Evolutionary conservation across 2,888 invertebrate genomes (phyloP), one percentile per base, ranked within the genome.

Genomic region (Synanthedon myopaeformis): DNA sequence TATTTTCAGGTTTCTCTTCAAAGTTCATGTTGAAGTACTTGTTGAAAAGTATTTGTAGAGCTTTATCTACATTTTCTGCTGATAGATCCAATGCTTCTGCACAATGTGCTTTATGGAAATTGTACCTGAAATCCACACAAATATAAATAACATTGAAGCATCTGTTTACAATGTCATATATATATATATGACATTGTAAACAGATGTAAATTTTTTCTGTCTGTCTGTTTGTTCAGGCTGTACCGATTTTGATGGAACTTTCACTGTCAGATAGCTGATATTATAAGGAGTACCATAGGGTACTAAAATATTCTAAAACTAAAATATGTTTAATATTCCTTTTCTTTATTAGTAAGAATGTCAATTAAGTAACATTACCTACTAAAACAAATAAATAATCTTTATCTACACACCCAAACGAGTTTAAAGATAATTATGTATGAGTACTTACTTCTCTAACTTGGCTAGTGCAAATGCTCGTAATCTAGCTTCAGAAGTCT

Each of bases 61-160:
- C 91, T 62, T 90, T 90, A 50, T 94, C 94, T n/a, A 93, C 88
- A 71, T 91, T 90, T 58, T 91, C 91, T 3, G 89, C 85, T 41
- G 92, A 91, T 58, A 90, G 82, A 58, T 91, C 87, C 59, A 94
- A 87, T 6, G 94, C 94, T 82, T 95, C 94, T 42, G 89, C 68
- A 72, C 94, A 94, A 70, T 95, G 95, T 2, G 87, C 81, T 65
- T 89, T 89, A 60, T 93, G 91, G 68, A 94, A 95, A 57, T 94
- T 93, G 71, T 92, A 94, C 68, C 92, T 92, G 74, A 49, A 49
- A 45, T 45, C 1, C 5, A 5, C 5, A 23, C 23, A 23, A n/a
- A n/a, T 23, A 23, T 23, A 5, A 23, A 23, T 23, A 23, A 23
- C 4, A 23, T 23, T 4, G 4, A 23, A 23, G 4, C 5, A 1